Conservation (phyloP, 1,140 invertebrate genomes). For the Drosophila arizonae region DNA sequence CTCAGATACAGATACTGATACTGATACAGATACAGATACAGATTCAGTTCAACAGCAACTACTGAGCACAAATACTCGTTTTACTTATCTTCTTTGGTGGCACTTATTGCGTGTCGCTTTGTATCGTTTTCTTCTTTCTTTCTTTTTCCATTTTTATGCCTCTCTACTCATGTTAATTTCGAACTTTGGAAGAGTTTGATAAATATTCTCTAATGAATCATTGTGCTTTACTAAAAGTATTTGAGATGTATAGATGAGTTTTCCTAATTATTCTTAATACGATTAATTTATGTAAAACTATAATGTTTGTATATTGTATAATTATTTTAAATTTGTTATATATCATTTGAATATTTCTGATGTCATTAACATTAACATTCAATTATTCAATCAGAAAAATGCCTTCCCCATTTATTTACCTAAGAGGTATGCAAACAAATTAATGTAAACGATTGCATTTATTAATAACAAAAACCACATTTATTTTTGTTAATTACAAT, state of each 20-base stretch:
- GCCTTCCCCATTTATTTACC: background rate
- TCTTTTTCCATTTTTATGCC: background rate
- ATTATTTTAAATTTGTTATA: no score
- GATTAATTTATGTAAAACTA: no score
- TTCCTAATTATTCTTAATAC: no score
- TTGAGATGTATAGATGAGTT: background rate
- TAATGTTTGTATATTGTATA: no score
- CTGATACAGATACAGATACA: slow-evolving; percentile 21
- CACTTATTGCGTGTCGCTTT: slow-evolving; percentile 9
- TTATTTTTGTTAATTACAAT: slow-evolving; percentile 11
- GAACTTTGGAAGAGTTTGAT: slow-evolving; percentile 1
- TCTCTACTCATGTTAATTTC: slow-evolving; percentile 24
- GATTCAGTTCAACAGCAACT: slow-evolving; percentile 18
- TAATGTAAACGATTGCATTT: slow-evolving; percentile 4
- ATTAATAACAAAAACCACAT: slow-evolving; percentile 10
- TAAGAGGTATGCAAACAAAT: background rate
- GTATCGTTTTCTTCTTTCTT: background rate
- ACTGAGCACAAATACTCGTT: slow-evolving; percentile 31
- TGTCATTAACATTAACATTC: no score
- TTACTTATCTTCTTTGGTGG: slow-evolving; percentile 35
- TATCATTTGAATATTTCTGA: no score
- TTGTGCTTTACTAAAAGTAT: background rate
- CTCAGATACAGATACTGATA: slow-evolving; percentile 28
- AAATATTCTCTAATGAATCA: slow-evolving; percentile 16
- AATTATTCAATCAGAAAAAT: background rate